Percentiles rank a stretch among this genome's conserved stretches.
Evolutionary conservation across 2,888 invertebrate genomes (phyloP).

Genomic region (Leptarthrus brevirostris): DNA sequence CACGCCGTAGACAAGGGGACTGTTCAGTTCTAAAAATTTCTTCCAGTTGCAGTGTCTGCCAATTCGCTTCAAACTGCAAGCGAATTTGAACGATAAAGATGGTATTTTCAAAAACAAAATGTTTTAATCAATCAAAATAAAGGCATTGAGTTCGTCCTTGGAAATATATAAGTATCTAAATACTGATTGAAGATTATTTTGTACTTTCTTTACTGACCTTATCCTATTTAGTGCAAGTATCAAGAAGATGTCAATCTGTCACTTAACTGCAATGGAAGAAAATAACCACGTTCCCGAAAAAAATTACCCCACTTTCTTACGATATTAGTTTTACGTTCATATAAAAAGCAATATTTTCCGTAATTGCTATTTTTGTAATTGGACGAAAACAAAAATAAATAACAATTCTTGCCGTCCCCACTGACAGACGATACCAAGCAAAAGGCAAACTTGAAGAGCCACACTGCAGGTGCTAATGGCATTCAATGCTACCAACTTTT

Average conservation of each 20-base stretch:
- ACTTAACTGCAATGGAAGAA: neutral
- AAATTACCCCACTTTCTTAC: neutral
- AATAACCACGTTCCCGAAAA: neutral
- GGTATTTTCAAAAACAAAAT: neutral
- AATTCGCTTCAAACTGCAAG: neutral
- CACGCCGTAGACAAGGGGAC: too few relatives aligned
- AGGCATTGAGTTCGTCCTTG: slow-evolving; percentile 38
- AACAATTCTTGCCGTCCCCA: slow-evolving; percentile 30
- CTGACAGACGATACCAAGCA: slow-evolving; percentile 41
- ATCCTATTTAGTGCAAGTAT: slow-evolving; percentile 41
- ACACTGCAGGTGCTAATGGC: neutral
- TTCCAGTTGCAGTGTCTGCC: neutral
- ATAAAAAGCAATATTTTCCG: slow-evolving; percentile 6
- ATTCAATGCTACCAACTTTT: slow-evolving; percentile 1
- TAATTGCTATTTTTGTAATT: slow-evolving; percentile 30
- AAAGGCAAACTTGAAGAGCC: slow-evolving; percentile 18
- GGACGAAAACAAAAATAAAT: slow-evolving; percentile 42
- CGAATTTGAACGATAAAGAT: neutral
- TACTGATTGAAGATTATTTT: slow-evolving; percentile 35
- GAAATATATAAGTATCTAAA: slow-evolving; percentile 32
- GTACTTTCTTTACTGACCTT: slow-evolving; percentile 46
- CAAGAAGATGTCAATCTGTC: slow-evolving; percentile 35
- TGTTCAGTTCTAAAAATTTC: neutral
- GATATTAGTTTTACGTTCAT: neutral
- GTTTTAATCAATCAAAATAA: neutral